Evolutionary conservation across 2,113 vertebrate genomes (phyloP).

Genomic region (Dunckerocampus dactyliophorus): DNA sequence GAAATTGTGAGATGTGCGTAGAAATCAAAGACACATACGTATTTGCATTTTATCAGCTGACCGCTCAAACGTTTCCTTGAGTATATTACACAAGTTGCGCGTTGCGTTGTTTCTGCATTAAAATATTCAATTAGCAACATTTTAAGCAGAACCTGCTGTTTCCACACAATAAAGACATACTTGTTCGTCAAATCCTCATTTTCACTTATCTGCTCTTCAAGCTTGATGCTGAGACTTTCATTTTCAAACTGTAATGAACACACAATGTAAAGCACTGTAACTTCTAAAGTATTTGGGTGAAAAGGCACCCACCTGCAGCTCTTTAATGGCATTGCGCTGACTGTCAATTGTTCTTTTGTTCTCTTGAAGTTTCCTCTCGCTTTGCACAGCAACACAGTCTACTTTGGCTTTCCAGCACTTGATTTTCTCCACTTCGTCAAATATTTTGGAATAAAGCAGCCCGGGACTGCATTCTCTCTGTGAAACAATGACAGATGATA

Average conservation of each 20-base stretch:
- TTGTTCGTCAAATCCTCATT: constrained; percentile 87
- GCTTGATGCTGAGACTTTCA: constrained; percentile 85
- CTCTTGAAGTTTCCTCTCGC: constrained; percentile 84
- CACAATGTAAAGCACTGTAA: neutral
- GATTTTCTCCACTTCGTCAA: constrained; percentile 90
- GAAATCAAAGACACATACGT: constrained; percentile 68
- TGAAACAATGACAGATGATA: constrained; percentile 43
- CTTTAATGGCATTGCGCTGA: constrained; percentile 88
- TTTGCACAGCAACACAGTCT: constrained; percentile 80
- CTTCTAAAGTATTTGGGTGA: neutral
- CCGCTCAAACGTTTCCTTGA: constrained; percentile 85
- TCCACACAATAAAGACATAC: constrained; percentile 65
- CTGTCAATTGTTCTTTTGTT: constrained; percentile 84
- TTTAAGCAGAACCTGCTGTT: neutral
- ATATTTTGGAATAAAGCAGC: constrained; percentile 83
- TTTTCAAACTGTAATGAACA: constrained; percentile 82
- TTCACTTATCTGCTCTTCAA: constrained; percentile 87
- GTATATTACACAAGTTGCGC: constrained; percentile 82
- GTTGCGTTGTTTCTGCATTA: constrained; percentile 77
- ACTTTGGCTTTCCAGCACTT: constrained; percentile 83
- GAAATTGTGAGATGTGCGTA: neutral
- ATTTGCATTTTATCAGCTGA: constrained; percentile 82
- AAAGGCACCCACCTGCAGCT: constrained; percentile 81
- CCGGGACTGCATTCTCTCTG: constrained; percentile 73
- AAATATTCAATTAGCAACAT: constrained; percentile 6